A percentile compares a stretch with the other conserved stretches of the same genome.
Evolutionary conservation across 2,113 vertebrate genomes (phyloP).

Genomic region (Melozone crissalis): DNA sequence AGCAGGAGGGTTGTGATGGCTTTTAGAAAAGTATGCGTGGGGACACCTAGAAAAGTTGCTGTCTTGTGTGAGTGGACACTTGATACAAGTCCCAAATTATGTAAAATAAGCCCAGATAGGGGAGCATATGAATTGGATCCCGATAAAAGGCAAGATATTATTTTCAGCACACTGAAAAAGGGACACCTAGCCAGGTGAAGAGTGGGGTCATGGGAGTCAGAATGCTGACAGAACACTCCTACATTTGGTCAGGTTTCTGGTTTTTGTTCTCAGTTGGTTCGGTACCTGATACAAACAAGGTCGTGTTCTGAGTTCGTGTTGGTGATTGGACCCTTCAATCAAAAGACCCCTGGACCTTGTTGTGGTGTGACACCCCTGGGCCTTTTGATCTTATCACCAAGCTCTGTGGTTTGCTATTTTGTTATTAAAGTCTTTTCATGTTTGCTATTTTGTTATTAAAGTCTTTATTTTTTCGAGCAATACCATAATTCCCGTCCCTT

Average conservation of each 20-base stretch:
- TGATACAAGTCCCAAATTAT: neutral
- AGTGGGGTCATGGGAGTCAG: neutral
- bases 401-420: neutral
- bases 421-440: neutral
- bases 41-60: neutral
- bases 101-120: neutral
- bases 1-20: neutral
- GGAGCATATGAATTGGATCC: neutral
- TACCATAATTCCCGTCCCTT: neutral
- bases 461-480: neutral
- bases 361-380: neutral
- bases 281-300: neutral
- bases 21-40: neutral
- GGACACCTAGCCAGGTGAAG: neutral
- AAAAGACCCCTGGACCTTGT: neutral
- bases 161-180: neutral
- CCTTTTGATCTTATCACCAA: neutral
- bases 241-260: neutral
- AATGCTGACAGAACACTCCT: neutral
- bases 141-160: neutral
- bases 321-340: neutral
- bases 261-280: neutral
- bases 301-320: fast-evolving
- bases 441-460: neutral
- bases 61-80: neutral